These are phyloP conservation scores for Ornithoptera priamus DNA, from an alignment of 2,888 invertebrate genomes.

Conservation along the genomic window DNA sequence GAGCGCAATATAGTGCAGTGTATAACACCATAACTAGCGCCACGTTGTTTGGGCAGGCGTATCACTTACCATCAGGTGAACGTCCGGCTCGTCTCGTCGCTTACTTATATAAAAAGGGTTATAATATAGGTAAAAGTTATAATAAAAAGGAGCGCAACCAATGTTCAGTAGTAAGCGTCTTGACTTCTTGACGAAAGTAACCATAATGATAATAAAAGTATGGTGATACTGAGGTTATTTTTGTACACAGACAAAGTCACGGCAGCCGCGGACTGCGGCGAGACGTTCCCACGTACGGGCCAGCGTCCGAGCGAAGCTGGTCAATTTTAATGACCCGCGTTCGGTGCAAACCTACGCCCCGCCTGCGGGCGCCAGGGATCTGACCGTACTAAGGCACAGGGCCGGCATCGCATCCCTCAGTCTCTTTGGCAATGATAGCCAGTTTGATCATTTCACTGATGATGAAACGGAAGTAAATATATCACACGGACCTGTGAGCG, in stretches of 20 bases:
- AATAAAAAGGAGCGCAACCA: too few relatives aligned
- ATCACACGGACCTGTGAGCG: conserved; percentile 54
- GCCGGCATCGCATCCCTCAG: conserved; percentile 54
- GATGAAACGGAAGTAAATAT: conserved; percentile 52
- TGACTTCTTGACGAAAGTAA: too few relatives aligned
- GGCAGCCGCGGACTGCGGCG: conserved; percentile 66
- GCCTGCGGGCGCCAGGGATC: conserved; percentile 32
- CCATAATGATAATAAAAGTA: background rate
- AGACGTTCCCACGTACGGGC: conserved; percentile 62
- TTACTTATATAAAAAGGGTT: too few relatives aligned
- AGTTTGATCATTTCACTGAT: conserved; percentile 85
- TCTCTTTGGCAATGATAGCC: conserved; percentile 84
- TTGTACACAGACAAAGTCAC: conserved; percentile 44
- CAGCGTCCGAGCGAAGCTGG: conserved; percentile 62
- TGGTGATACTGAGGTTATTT: background rate
- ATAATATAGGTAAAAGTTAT: too few relatives aligned
- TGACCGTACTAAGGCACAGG: conserved; percentile 39
- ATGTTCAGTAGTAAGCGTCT: too few relatives aligned
- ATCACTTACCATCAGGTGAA: too few relatives aligned
- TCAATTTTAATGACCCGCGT: conserved; percentile 29
- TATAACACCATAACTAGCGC: too few relatives aligned
- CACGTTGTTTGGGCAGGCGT: too few relatives aligned
- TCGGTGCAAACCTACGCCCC: conserved; percentile 26
- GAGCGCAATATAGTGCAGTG: too few relatives aligned
- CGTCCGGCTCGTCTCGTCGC: too few relatives aligned